Base-by-base conservation (phyloP, 2,797 vertebrate species). In the Anguilla obscura region DNA sequence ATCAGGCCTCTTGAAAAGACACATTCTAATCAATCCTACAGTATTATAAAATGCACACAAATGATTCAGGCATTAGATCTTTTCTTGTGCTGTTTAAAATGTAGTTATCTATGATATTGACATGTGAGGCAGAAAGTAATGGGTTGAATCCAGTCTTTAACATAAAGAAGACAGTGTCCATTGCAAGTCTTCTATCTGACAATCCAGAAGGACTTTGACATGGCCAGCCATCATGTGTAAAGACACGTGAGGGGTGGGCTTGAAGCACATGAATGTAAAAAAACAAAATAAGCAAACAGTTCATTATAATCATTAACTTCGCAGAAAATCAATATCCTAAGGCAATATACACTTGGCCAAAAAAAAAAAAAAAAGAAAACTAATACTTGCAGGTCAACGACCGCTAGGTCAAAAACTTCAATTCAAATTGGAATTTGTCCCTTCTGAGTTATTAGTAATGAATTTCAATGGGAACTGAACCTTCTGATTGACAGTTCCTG, bases 361-460 rank as follows among this genome's bases (percentile, higher is more conserved):
- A 86, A 7, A 66, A 66, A 66, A n/a, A 66, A 66, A 69, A 86
- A 52, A 30, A 21, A 86, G 33, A 52, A 30, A 16, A 33, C 14
- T 40, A 30, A 10, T 36, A 58, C 40, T 69, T 40, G 18, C 52
- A 45, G 94, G 93, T 94, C 87, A 94, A 92, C 90, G 92, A n/a
- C 88, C 92, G 40, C 71, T n/a, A 14, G 89, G 87, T 90, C 89
- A 93, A 88, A 63, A 48, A 45, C 84, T 90, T 12, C 63, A 14
- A 9, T 10, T 50, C 12, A 87, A 86, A 86, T 90, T 48, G 90
- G 91, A 91, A 86, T 94, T 94, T 93, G 91, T 86, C 91, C 91
- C 86, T 85, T 88, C 16, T 93, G 92, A 90, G 92, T 89, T 89
- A 88, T 91, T 52, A 2, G 52, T 88, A 92, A 94, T 95, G 94